A percentile compares a stretch with the other conserved stretches of the same genome.
Conservation (phyloP, 2,113 vertebrate genomes). For the Gasterosteus nipponicus region DNA sequence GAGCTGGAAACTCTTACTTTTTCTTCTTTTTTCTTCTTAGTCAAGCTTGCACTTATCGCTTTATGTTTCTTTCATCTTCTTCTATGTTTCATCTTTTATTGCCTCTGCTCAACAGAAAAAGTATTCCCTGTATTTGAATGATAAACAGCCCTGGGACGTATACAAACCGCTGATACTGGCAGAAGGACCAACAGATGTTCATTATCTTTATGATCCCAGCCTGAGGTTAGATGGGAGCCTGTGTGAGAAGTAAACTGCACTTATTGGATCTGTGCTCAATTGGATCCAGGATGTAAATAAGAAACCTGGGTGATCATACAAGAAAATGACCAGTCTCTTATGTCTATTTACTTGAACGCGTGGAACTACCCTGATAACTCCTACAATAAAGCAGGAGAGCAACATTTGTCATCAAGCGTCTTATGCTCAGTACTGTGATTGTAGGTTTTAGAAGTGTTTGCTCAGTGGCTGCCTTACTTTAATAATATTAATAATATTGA, state of each 20-base stretch:
- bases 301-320: not conserved
- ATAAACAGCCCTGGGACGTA: not conserved
- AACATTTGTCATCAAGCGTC: not conserved
- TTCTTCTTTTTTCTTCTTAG: conserved; percentile 31
- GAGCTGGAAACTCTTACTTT: conserved; percentile 41
- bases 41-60: conserved; percentile 4
- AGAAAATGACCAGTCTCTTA: conserved; percentile 8
- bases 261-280: conserved; percentile 18
- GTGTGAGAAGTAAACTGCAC: conserved; percentile 6
- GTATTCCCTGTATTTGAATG: not conserved
- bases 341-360: conserved; percentile 12
- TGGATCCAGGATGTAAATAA: not conserved
- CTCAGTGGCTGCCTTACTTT: not conserved
- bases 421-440: not conserved
- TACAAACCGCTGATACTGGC: not conserved
- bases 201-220: conserved; percentile 29
- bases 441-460: not conserved
- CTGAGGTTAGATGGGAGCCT: not conserved
- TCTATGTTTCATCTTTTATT: not conserved
- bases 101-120: not conserved
- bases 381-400: not conserved
- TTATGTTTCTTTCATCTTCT: conserved; percentile 19
- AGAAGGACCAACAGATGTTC: conserved; percentile 3
- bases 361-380: not conserved
- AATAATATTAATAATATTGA: not conserved